A percentile compares a stretch with the other conserved stretches of the same genome.
Evolutionary conservation across 2,797 vertebrate genomes (phyloP).

Genomic region (Petrocephalus sullivani): DNA sequence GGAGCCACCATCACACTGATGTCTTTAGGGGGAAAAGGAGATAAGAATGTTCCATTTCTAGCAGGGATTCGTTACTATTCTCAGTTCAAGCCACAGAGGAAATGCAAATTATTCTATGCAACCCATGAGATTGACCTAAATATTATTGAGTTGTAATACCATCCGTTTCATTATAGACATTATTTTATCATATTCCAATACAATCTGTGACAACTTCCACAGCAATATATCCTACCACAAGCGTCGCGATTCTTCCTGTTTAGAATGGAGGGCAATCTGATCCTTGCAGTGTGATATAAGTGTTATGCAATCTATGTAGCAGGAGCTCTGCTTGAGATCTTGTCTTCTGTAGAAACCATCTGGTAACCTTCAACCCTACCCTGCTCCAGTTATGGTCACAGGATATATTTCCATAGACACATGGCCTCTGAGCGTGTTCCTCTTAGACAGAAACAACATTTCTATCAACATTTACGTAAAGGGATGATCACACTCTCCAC

Average conservation of each 20-base stretch:
- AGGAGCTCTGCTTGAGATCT: background rate
- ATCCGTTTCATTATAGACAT: background rate
- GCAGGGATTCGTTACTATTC: background rate
- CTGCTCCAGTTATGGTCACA: background rate
- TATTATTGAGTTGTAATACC: background rate
- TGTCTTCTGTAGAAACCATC: background rate
- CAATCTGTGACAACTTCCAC: background rate
- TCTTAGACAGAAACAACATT: background rate
- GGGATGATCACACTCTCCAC: background rate
- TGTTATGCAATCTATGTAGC: background rate
- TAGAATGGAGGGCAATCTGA: background rate
- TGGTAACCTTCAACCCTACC: too few relatives aligned
- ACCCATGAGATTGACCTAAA: background rate
- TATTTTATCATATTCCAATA: background rate
- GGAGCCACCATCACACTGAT: background rate
- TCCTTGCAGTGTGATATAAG: background rate
- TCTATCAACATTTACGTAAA: background rate
- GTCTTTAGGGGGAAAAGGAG: background rate
- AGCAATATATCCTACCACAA: background rate
- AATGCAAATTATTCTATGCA: background rate
- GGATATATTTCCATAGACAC: background rate
- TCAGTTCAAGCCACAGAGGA: background rate
- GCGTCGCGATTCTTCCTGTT: background rate
- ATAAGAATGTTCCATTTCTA: background rate
- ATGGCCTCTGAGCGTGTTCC: background rate